Base-by-base conservation (phyloP, 2,113 vertebrate genomes). In the Paratilapia polleni region DNA sequence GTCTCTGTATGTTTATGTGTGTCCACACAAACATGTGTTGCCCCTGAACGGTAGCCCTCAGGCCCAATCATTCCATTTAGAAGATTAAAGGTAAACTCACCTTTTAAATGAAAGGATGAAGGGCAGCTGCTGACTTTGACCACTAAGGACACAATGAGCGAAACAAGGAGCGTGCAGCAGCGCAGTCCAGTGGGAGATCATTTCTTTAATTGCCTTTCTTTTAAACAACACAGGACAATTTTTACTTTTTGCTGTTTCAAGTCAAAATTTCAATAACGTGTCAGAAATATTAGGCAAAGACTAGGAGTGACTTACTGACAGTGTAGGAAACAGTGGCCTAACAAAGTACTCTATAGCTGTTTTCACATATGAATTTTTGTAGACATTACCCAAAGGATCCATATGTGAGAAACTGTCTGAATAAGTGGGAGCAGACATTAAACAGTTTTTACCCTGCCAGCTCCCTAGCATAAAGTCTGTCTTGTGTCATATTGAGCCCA, bases 71-170 rank as follows among this genome's bases (percentile, higher is more conserved):
- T 41, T 88, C 85, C 86, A 91, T 91, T 92, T 90, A 86, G 77
- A 87, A 91, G 84, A 89, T 91, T 93, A 84, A 89, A 92, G 68
- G 73, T 88, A 86, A 90, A 87, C 52, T 84, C 28, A 60, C 85
- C 85, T 89, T 84, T 54, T 47, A 77, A 62, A 61, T 82, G 49
- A 76, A 61, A 56, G 61, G 26, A 60, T 91, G 77, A 83, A 81
- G 85, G 63, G 20, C 81, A 74, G 66, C 58, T 49, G 41, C 54
- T 78, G 70, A 64, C 52, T 52, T 81, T 82, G 8, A 85, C 36
- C 77, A 52, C 19, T 7, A 26, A 85, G 62, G 52, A 64, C 81
- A 76, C 8, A 31, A 6, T 24, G 11, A 54, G 47, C 8, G 11
- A 26, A 41, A 82, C 73, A 64, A 49, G 63, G 13, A n/a, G 3